Evolutionary conservation across 2,888 invertebrate species (phyloP), one percentile per base, ranked within the genome.

Genomic region (Sarcophaga caerulescens): DNA sequence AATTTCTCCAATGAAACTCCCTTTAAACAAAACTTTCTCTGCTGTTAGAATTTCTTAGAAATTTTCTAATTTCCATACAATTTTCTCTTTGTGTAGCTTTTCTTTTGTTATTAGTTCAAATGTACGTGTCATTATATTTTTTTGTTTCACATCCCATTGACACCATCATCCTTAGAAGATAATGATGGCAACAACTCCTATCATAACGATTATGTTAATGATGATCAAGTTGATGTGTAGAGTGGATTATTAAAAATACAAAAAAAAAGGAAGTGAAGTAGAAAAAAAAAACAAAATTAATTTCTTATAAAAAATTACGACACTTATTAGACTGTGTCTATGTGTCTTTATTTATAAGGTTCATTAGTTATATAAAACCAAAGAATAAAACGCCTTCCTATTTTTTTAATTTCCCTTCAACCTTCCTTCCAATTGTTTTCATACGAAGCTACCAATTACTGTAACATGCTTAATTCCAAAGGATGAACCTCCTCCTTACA

Each of bases 311-410:
- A 23, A 35, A 21, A 89, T 90, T 90, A 90, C 91, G 90, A 88
- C 90, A 90, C 89, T 91, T 52, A 52, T 52, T 52, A 52, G 17
- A 17, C 12, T 90, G 89, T 19, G 3, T 21, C 5, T 6, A 4
- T 45, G 6, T 45, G 11, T 25, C 17, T 90, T 90, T 89, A 89
- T 90, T 90, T 90, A 90, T 89, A 90, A 89, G 90, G 89, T 90
- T 90, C 90, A 90, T 90, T 90, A 90, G 91, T 89, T 88, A 88
- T 89, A 89, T 89, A 52, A 14, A 10, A 11, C 62, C 21, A 4
- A 57, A 76, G 69, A 63, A 19, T n/a, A 60, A 19, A 60, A 35
- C 35, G 35, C 35, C 35, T 35, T 52, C 1, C 14, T 17, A 14
- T 52, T 52, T 17, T 52, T 52, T 52, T 52, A 17, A 14, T 17